Evolutionary conservation across 2,797 vertebrate species (phyloP).

Genomic region (Arremon brunneinucha): DNA sequence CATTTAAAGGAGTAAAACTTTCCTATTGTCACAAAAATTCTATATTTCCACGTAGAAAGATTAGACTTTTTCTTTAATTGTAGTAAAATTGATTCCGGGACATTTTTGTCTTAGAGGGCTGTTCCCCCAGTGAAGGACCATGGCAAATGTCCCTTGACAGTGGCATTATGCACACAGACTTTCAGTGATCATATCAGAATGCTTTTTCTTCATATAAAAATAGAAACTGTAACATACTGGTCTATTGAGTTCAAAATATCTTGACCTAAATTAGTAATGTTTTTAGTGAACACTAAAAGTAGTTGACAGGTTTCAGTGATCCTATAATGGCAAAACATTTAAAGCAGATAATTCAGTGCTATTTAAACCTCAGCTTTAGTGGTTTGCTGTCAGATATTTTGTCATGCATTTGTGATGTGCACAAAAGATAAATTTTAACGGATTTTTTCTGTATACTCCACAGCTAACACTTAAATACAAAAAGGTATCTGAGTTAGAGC

Average conservation of each 20-base stretch:
- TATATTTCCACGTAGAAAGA: neutral
- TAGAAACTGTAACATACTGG: neutral
- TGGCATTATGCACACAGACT: neutral
- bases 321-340: constrained; percentile 41
- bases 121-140: neutral
- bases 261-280: constrained; percentile 46
- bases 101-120: neutral
- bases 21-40: neutral
- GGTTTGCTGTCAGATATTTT: constrained; percentile 42
- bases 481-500: neutral
- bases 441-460: neutral
- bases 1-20: neutral
- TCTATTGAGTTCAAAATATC: constrained; percentile 29
- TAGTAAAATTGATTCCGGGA: neutral
- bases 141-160: neutral
- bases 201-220: constrained; percentile 7
- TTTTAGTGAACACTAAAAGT: constrained; percentile 43
- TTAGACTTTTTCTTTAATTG: neutral
- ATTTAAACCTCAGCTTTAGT: constrained; percentile 51
- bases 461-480: neutral
- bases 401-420: neutral
- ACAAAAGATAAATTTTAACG: neutral
- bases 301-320: constrained; percentile 47
- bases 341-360: constrained; percentile 49
- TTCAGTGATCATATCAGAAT: neutral